These are phyloP conservation scores for Mus spretus DNA, from an alignment of 2,797 vertebrate species.

Conservation along the genomic window DNA sequence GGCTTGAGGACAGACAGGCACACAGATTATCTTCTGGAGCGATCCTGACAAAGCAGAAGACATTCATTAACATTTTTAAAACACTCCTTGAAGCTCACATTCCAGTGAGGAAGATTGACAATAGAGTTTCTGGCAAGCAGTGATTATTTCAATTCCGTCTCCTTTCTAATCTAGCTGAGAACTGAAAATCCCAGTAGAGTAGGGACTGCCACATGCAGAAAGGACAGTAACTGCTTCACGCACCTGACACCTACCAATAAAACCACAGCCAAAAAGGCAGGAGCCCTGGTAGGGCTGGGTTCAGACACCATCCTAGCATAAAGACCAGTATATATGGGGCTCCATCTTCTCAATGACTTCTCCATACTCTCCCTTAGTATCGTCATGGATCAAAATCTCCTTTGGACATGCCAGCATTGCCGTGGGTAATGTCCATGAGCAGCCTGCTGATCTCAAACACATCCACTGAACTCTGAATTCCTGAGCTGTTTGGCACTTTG, in stretches of 20 bases:
- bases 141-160: not conserved
- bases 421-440: not conserved
- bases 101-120: not conserved
- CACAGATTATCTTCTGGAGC: not conserved
- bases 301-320: not conserved
- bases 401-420: no score
- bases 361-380: not conserved
- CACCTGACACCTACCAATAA: rapidly evolving
- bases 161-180: not conserved
- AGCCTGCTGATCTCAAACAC: not conserved
- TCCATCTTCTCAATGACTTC: not conserved
- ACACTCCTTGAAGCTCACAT: not conserved
- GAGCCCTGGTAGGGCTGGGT: not conserved
- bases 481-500: constrained; percentile 45
- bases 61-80: not conserved
- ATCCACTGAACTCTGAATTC: not conserved
- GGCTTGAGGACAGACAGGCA: not conserved
- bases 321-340: rapidly evolving
- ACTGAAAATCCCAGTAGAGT: not conserved
- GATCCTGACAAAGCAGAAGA: not conserved
- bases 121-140: rapidly evolving
- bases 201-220: not conserved
- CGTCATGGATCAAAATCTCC: not conserved
- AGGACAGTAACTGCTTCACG: rapidly evolving
- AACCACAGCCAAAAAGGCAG: not conserved